A percentile compares a stretch with the other conserved stretches of the same genome.
These are phyloP conservation scores for Drosophila subobscura DNA, from an alignment of 1,140 invertebrate genomes.

Conservation along the genomic window DNA sequence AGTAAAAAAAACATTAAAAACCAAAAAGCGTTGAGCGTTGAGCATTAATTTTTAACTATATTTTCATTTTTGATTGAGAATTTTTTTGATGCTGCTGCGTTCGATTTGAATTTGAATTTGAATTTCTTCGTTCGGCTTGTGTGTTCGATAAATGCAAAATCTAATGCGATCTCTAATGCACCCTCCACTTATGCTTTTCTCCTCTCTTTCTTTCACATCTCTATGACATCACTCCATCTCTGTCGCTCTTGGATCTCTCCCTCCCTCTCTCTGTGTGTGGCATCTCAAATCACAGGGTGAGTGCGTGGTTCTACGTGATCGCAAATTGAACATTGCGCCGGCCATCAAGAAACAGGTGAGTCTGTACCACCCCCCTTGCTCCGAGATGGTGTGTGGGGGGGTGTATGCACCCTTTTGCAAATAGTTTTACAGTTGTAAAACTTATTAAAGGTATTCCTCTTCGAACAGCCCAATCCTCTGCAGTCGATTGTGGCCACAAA, in stretches of 20 bases:
- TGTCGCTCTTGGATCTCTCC: slow-evolving; percentile 3
- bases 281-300: slow-evolving; percentile 85
- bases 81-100: slow-evolving; percentile 79
- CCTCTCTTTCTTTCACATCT: slow-evolving; percentile 34
- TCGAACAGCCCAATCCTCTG: slow-evolving; percentile 59
- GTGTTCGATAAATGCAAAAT: slow-evolving; percentile 65
- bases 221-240: slow-evolving; percentile 1
- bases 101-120: slow-evolving; percentile 80
- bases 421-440: slow-evolving; percentile 1
- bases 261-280: neutral
- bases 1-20: slow-evolving; percentile 42
- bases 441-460: slow-evolving; percentile 9
- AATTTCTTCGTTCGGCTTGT: slow-evolving; percentile 81
- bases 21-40: slow-evolving; percentile 63
- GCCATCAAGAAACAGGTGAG: slow-evolving; percentile 93
- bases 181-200: slow-evolving; percentile 40
- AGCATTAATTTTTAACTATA: slow-evolving; percentile 63
- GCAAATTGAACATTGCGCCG: slow-evolving; percentile 95
- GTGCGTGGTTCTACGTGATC: slow-evolving; percentile 90
- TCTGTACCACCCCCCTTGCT: neutral
- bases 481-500: slow-evolving; percentile 83
- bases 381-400: no score
- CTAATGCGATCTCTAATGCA: slow-evolving; percentile 45
- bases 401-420: no score
- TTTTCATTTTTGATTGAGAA: slow-evolving; percentile 41